Percentiles rank a stretch among this genome's conserved stretches.
Conservation (phyloP, 1,140 invertebrate genomes). For the Nasonia longicornis region DNA sequence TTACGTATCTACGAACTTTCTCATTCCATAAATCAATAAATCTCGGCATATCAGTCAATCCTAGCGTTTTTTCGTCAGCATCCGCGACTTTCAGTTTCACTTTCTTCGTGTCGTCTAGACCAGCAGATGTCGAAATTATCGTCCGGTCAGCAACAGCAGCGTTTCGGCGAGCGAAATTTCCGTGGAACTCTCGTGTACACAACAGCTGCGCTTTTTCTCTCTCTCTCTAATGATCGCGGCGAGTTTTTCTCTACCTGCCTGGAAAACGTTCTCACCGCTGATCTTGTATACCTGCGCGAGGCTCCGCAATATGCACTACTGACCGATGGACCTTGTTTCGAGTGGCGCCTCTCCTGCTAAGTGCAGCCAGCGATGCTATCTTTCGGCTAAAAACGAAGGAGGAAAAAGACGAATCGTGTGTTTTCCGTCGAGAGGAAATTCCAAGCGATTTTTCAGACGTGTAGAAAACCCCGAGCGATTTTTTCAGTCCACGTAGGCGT, state of each 20-base stretch:
- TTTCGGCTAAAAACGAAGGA: background rate
- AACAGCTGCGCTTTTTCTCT: no score
- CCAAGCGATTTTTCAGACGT: background rate
- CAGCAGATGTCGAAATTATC: background rate
- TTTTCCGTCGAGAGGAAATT: background rate
- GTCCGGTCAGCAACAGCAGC: background rate
- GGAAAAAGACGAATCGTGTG: no score
- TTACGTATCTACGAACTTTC: background rate
- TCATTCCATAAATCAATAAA: background rate
- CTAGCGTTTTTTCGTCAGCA: background rate
- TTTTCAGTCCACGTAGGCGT: no score
- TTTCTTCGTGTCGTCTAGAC: background rate
- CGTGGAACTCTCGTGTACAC: background rate
- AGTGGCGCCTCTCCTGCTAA: no score
- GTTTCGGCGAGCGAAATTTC: background rate
- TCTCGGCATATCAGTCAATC: background rate
- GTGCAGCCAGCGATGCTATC: background rate
- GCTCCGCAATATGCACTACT: no score
- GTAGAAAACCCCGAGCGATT: no score
- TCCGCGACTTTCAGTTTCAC: slow-evolving; percentile 11
- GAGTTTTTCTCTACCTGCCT: background rate
- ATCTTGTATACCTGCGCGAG: no score
- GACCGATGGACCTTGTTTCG: background rate
- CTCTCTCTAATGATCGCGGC: background rate
- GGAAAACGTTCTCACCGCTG: no score